A percentile compares a stretch with the other conserved stretches of the same genome.
Conservation (phyloP, 1,140 invertebrate genomes). For the Orussus abietinus region DNA sequence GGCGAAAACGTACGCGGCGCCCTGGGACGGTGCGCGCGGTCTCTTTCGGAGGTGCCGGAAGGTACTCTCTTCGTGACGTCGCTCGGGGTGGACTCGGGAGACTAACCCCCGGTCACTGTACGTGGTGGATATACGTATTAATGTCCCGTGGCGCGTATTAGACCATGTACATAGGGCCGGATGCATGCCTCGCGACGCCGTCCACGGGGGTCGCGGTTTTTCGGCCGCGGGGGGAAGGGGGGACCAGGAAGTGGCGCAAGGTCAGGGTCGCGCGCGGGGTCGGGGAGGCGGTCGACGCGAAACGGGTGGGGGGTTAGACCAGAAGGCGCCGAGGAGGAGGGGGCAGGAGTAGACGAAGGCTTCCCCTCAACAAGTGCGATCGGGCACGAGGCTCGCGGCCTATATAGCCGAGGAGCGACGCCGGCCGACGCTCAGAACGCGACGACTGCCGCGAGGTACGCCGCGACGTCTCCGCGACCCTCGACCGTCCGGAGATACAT, state of each 20-base stretch:
- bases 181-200: too few relatives aligned
- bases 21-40: too few relatives aligned
- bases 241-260: conserved; percentile 42
- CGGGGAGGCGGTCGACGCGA: conserved; percentile 14
- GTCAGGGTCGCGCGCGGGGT: conserved; percentile 40
- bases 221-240: not conserved
- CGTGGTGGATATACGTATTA: too few relatives aligned
- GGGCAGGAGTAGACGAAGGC: conserved; percentile 14
- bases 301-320: not conserved
- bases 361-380: conserved; percentile 43
- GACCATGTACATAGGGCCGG: too few relatives aligned
- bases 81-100: too few relatives aligned
- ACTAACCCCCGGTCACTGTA: too few relatives aligned
- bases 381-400: conserved; percentile 10
- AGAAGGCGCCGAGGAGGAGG: conserved; percentile 10
- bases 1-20: too few relatives aligned
- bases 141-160: too few relatives aligned
- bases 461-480: too few relatives aligned
- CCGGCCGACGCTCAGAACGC: not conserved
- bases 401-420: not conserved
- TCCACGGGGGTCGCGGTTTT: too few relatives aligned
- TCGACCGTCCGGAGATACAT: too few relatives aligned
- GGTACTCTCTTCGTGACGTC: not conserved
- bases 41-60: not conserved
- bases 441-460: too few relatives aligned